Base-by-base conservation (phyloP, 2,888 invertebrate genomes). In the Xestia xanthographa region DNA sequence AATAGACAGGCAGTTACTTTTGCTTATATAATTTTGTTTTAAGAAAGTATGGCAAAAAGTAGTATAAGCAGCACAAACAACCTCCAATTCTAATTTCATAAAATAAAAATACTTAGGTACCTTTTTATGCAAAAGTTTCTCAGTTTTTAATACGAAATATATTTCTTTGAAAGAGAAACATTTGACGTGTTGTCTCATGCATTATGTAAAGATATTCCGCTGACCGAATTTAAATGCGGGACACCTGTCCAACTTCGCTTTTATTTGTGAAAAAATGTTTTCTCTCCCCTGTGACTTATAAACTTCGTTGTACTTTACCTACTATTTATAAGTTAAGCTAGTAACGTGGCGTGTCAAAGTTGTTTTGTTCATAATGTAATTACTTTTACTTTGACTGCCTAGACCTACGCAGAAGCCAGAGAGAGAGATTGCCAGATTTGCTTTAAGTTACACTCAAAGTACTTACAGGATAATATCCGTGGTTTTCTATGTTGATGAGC, bases 131-230 rank as follows among this genome's bases (percentile, higher is more conserved):
- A n/a, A n/a, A n/a, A 43, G 34, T 65, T 63, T 20, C 14, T 43
- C 17, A 60, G 22, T 56, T 38, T 34, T 66, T 26, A 29, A 58
- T n/a, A 67, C 5, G 41, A 43, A 45, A 45, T 38, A 38, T 48
- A 34, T 65, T 34, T 43, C 58, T 80, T 60, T 20, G 48, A 29
- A 81, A 75, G 43, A 72, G 43, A 68, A 75, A 71, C 43, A 75
- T 81, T 82, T 84, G 75, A 68, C 75, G 82, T 43, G 65, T 56
- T 48, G 50, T 68, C 76, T 84, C 68, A 62, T 75, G 76, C 56
- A 72, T 82, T 82, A 82, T 82, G 82, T 82, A 85, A 81, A 82
- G 56, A 85, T 66, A 82, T 82, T 82, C 76, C 34, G 50, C 43
- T 76, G 82, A 69, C 81, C 71, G 82, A 85, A 82, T 82, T 81